Base-by-base conservation (phyloP, 2,888 invertebrate genomes). In the Odontothrips loti region DNA sequence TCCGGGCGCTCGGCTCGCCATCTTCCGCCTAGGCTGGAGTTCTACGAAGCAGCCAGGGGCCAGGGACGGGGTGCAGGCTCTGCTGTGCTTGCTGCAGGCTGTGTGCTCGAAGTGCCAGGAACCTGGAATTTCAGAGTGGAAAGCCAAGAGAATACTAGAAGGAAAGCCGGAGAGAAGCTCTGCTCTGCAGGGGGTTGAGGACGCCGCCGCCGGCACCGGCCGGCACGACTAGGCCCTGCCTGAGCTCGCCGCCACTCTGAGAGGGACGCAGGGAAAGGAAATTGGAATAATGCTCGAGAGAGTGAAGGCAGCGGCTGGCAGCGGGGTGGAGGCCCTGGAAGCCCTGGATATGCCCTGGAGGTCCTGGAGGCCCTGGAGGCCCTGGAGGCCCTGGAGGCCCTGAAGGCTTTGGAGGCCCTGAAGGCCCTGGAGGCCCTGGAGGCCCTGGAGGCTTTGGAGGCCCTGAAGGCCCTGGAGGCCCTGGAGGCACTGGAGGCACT, bases 271-370 rank as follows among this genome's bases (percentile, higher is more conserved):
- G 11, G 27, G 68, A 43, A 6, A 43, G 34, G 68, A 75, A 75
- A 75, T 75, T 75, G 68, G 68, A 75, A 75, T 75, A 75, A 75
- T 75, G 68, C 68, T 75, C 10, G 11, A 27, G 68, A 0, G 68
- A 27, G 27, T 27, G 68, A 27, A 9, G 68, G 68, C 23, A 12
- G 27, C 20, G 68, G 23, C 9, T 1, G 68, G 68, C 23, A 23
- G 9, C 9, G 63, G 63, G n/a, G 63, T 20, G 68, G 68, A 23
- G n/a, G 9, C n/a, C 63, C 51, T 51, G 51, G 15, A 12, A 51
- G 3, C 15, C 51, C 51, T 15, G 51, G 15, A n/a, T n/a, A n/a
- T 51, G 51, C 51, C 48, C 48, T 12, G 48, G 48, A 9, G 15
- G 15, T 15, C 17, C 51, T 17, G 1, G 51, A 12, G 48, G 48